phyloP scores from a whole-genome alignment of 2,797 vertebrate species.

The Acanthurus tractus region DNA sequence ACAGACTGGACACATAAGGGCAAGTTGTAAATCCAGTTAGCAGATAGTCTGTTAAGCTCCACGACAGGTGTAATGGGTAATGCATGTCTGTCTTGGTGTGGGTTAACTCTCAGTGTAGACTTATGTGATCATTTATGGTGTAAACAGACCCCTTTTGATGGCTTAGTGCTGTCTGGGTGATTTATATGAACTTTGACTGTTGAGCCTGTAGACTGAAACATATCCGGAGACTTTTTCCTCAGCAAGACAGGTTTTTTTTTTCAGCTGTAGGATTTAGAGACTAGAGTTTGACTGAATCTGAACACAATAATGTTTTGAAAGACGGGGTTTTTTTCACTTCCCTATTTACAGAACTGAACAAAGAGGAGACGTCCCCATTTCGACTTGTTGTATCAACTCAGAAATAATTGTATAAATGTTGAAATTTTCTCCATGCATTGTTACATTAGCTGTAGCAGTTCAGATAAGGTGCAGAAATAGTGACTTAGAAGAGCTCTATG shows the following conservation, averaged over 20 bases:
- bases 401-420: conserved; percentile 21
- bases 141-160: conserved; percentile 55
- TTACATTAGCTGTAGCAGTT: background rate
- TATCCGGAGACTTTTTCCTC: conserved; percentile 3
- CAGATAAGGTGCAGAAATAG: background rate
- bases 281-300: conserved; percentile 7
- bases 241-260: background rate
- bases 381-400: conserved; percentile 15
- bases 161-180: conserved; percentile 51
- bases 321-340: conserved; percentile 12
- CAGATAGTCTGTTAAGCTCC: conserved; percentile 65
- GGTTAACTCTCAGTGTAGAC: conserved; percentile 48
- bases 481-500: background rate
- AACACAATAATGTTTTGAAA: background rate
- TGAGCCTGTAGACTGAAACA: conserved; percentile 26
- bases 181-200: conserved; percentile 54
- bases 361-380: conserved; percentile 39
- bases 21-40: conserved; percentile 71
- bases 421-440: conserved; percentile 9
- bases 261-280: conserved; percentile 6
- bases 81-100: conserved; percentile 49
- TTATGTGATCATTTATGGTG: conserved; percentile 47
- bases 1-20: conserved; percentile 55
- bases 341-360: conserved; percentile 44
- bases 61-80: conserved; percentile 76